phyloP scores from a whole-genome alignment of 2,888 invertebrate species.

The Caenorhabditis sp. region DNA sequence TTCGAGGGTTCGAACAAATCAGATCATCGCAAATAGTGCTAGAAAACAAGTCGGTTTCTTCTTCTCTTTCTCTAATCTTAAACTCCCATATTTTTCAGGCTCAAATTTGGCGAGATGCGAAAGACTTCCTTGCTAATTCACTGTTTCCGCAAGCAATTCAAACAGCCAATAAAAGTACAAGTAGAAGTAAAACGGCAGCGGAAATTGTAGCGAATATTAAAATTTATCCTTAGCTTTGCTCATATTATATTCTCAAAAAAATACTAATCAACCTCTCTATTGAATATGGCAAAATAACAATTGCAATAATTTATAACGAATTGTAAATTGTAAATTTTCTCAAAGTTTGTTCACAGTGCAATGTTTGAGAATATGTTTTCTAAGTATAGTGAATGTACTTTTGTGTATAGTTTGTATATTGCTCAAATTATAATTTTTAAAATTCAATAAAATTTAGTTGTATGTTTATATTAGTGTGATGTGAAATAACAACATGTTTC shows the following conservation, averaged over 20 bases:
- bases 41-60: conserved; percentile 57
- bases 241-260: neutral
- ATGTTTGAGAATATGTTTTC: too few relatives aligned
- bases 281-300: too few relatives aligned
- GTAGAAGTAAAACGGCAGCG: conserved; percentile 39
- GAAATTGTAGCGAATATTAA: conserved; percentile 55
- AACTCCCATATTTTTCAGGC: conserved; percentile 40
- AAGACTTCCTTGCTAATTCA: conserved; percentile 61
- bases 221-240: conserved; percentile 40
- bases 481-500: too few relatives aligned
- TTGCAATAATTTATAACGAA: too few relatives aligned
- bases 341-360: too few relatives aligned
- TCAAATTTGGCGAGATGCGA: conserved; percentile 67
- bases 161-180: conserved; percentile 55
- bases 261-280: too few relatives aligned
- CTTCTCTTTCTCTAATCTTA: neutral
- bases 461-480: too few relatives aligned
- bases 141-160: conserved; percentile 63
- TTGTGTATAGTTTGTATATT: neutral
- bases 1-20: conserved; percentile 61
- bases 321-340: too few relatives aligned
- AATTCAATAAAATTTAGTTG: too few relatives aligned
- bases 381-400: neutral
- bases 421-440: neutral
- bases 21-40: conserved; percentile 65